Conservation (phyloP, 2,888 invertebrate genomes). For the Drosophila nr. perissopoda region DNA sequence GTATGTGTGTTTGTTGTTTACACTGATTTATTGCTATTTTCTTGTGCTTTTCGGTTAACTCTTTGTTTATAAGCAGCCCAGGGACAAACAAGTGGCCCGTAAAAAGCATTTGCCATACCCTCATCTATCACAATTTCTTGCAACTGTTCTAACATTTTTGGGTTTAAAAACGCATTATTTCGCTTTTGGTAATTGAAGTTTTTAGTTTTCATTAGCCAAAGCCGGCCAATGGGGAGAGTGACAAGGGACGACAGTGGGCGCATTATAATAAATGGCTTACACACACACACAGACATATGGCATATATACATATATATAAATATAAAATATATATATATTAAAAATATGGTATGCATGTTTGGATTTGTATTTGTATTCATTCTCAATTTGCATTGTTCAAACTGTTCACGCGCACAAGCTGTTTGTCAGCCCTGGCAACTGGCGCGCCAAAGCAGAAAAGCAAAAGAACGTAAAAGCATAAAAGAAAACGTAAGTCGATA, state of each 20-base stretch:
- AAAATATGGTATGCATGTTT: not conserved
- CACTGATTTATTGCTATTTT: slow-evolving; percentile 83
- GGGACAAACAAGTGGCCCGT: slow-evolving; percentile 78
- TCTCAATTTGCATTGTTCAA: slow-evolving; percentile 18
- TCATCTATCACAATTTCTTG: slow-evolving; percentile 82
- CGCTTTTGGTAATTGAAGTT: slow-evolving; percentile 77
- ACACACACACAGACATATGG: slow-evolving; percentile 17
- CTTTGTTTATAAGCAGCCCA: slow-evolving; percentile 69
- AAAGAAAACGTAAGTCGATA: slow-evolving; percentile 57
- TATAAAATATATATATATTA: not conserved
- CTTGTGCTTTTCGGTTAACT: slow-evolving; percentile 74
- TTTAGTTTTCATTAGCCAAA: slow-evolving; percentile 80
- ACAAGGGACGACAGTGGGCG: slow-evolving; percentile 54
- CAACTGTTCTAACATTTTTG: slow-evolving; percentile 65
- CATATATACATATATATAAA: not conserved
- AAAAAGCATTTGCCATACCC: slow-evolving; percentile 73
- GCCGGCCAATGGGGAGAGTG: slow-evolving; percentile 26
- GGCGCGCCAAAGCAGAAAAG: not conserved
- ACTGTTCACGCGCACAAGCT: slow-evolving; percentile 10
- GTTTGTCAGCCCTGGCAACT: slow-evolving; percentile 17
- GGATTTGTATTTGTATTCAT: slow-evolving; percentile 4
- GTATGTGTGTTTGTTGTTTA: slow-evolving; percentile 55
- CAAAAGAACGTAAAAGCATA: slow-evolving; percentile 7
- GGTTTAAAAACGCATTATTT: slow-evolving; percentile 78
- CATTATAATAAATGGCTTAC: slow-evolving; percentile 46